Percentiles rank a stretch among this genome's conserved stretches.
Evolutionary conservation across 2,797 vertebrate genomes (phyloP).

Genomic region (Acestrorhynchus altus): DNA sequence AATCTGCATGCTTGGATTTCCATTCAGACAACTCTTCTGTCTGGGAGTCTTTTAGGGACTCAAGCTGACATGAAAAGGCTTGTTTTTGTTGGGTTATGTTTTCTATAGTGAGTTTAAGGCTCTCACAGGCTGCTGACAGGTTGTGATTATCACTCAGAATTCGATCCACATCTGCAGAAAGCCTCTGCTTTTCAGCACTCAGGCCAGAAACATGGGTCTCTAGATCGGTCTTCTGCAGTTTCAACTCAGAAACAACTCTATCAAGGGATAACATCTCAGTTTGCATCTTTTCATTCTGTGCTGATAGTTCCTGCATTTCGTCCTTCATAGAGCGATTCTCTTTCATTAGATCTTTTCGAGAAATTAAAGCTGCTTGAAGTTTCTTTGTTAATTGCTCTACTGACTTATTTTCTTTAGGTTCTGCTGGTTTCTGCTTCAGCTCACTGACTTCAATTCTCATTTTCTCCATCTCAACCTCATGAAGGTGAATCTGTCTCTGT

Average conservation of each 20-base stretch:
- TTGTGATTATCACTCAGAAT: conserved; percentile 83
- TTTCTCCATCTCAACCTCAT: conserved; percentile 64
- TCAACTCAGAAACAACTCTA: conserved; percentile 64
- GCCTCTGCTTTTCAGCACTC: conserved; percentile 70
- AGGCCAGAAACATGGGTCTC: conserved; percentile 50
- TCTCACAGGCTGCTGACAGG: conserved; percentile 86
- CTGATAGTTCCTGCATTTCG: conserved; percentile 66
- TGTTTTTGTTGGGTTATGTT: conserved; percentile 89
- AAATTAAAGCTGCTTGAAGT: conserved; percentile 86
- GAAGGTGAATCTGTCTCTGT: conserved; percentile 66
- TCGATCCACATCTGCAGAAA: conserved; percentile 69
- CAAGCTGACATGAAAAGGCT: conserved; percentile 88
- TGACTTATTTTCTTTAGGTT: conserved; percentile 61
- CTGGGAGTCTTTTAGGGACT: conserved; percentile 88
- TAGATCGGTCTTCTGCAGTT: conserved; percentile 68
- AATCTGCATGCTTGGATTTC: conserved; percentile 85
- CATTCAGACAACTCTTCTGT: conserved; percentile 87
- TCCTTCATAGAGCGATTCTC: conserved; percentile 82
- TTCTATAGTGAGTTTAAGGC: conserved; percentile 88
- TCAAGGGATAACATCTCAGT: conserved; percentile 66
- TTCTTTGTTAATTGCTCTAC: conserved; percentile 80
- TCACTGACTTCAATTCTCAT: conserved; percentile 59
- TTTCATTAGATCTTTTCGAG: conserved; percentile 84
- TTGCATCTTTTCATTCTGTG: conserved; percentile 69
- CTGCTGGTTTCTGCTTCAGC: conserved; percentile 67